Conservation (phyloP, 2,888 invertebrate genomes). For the Branchipolynoe longqiensis region DNA sequence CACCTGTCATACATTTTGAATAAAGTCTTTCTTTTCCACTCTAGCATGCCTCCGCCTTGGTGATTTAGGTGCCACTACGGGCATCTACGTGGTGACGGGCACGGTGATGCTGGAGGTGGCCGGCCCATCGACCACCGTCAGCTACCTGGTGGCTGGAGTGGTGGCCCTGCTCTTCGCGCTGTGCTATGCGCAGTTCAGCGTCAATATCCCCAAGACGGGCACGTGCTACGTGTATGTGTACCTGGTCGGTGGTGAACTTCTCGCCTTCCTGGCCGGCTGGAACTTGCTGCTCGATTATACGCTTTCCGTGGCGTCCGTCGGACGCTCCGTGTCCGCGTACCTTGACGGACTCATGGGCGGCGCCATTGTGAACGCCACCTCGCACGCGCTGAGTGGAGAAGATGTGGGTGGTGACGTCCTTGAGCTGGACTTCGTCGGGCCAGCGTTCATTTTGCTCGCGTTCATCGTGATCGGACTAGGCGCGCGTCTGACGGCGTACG, state of each 20-base stretch:
- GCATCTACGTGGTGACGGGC: conserved; percentile 27
- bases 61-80: neutral
- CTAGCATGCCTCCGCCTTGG: too few relatives aligned
- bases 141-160: conserved; percentile 4
- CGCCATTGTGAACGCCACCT: neutral
- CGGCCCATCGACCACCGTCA: conserved; percentile 12
- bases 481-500: neutral
- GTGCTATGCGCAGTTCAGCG: conserved; percentile 39
- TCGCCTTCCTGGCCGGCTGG: conserved; percentile 17
- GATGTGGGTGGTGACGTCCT: neutral
- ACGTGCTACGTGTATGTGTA: conserved; percentile 5
- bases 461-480: conserved; percentile 10
- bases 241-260: neutral
- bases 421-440: neutral
- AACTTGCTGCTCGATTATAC: neutral
- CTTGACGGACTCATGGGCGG: neutral
- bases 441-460: neutral
- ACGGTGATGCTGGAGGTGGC: neutral
- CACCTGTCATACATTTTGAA: too few relatives aligned
- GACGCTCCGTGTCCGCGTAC: conserved; percentile 2
- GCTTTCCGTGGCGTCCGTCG: neutral
- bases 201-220: conserved; percentile 27
- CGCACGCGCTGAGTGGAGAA: neutral
- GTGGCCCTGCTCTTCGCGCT: neutral
- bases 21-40: too few relatives aligned